Conservation (phyloP, 2,113 vertebrate genomes). For the Corythaeola cristata region DNA sequence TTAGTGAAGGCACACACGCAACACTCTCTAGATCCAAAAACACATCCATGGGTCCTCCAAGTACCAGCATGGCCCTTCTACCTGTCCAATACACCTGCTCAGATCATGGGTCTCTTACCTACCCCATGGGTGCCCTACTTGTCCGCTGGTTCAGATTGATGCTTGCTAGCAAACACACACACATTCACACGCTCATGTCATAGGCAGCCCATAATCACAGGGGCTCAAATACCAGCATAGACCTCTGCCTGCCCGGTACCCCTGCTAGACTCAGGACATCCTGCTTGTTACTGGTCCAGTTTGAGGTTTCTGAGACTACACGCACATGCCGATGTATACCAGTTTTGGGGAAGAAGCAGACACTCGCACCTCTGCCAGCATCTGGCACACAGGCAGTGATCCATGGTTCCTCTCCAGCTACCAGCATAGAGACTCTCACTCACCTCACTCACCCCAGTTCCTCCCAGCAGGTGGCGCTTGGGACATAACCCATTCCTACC, state of each 20-base stretch:
- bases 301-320: neutral
- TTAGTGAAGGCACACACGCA: rapidly evolving
- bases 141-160: neutral
- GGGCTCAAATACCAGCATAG: neutral
- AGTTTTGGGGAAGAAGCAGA: neutral
- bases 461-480: neutral
- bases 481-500: neutral
- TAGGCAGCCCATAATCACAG: too few relatives aligned
- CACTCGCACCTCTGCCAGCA: rapidly evolving
- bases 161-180: neutral
- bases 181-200: neutral
- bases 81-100: neutral
- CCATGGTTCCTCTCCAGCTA: rapidly evolving
- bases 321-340: rapidly evolving
- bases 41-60: neutral
- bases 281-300: neutral
- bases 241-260: neutral
- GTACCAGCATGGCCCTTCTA: neutral
- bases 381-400: rapidly evolving
- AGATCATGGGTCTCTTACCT: neutral
- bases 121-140: neutral
- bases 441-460: neutral
- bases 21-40: neutral
- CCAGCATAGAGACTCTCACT: neutral
- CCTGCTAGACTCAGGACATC: neutral